Evolutionary conservation across 2,888 invertebrate species (phyloP).

Genomic region (Rapana venosa): DNA sequence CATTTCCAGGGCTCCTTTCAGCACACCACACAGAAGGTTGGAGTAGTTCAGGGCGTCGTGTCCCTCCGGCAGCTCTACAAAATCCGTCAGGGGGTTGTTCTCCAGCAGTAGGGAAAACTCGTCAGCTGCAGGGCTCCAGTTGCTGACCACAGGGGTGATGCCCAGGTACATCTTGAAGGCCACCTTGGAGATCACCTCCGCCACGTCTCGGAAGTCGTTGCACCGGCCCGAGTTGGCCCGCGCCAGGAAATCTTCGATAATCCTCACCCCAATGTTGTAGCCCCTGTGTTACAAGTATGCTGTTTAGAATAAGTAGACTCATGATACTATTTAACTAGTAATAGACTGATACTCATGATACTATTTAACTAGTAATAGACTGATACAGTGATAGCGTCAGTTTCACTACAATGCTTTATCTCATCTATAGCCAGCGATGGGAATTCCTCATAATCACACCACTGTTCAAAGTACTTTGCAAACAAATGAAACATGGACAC

Average conservation of each 20-base stretch:
- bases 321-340: too few relatives aligned
- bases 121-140: conserved; percentile 95
- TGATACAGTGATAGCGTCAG: too few relatives aligned
- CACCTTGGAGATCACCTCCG: conserved; percentile 84
- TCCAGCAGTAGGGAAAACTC: conserved; percentile 98
- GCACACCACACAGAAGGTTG: conserved; percentile 91
- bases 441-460: too few relatives aligned
- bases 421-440: too few relatives aligned
- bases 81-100: conserved; percentile 96
- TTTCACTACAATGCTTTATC: too few relatives aligned
- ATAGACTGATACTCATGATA: too few relatives aligned
- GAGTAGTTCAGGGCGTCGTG: conserved; percentile 92
- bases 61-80: conserved; percentile 93
- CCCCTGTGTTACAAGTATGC: conserved; percentile 81
- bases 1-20: conserved; percentile 97
- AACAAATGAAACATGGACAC: too few relatives aligned
- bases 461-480: too few relatives aligned
- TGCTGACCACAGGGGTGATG: conserved; percentile 93
- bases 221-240: conserved; percentile 91
- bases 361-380: too few relatives aligned
- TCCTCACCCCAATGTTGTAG: conserved; percentile 97
- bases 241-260: conserved; percentile 98
- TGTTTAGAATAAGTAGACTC: background rate
- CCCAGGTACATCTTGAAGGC: conserved; percentile 91
- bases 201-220: conserved; percentile 96